phyloP scores from a whole-genome alignment of 2,113 vertebrate species.

The Periophthalmodon schlosseri region DNA sequence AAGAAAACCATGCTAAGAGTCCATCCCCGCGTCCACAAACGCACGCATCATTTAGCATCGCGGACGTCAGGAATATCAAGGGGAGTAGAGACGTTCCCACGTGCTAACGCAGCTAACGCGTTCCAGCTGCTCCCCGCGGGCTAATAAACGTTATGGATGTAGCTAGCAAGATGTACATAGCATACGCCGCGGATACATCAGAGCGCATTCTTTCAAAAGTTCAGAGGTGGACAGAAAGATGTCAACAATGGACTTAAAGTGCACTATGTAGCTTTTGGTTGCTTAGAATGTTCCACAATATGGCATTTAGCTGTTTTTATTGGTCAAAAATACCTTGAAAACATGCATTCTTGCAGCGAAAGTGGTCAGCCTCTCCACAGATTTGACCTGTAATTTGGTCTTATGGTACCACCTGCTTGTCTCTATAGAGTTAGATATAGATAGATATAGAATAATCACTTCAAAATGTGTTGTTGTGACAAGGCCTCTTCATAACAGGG shows the following conservation, averaged over 20 bases:
- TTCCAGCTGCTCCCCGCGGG: conserved; percentile 30
- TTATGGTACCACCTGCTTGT: too few relatives aligned
- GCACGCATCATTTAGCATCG: neutral
- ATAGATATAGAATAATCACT: too few relatives aligned
- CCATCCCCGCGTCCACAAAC: neutral
- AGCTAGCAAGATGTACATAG: conserved; percentile 20
- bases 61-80: conserved; percentile 5
- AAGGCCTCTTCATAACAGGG: too few relatives aligned
- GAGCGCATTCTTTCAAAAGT: conserved; percentile 38
- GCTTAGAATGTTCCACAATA: too few relatives aligned
- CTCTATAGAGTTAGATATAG: too few relatives aligned
- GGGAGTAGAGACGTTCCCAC: conserved; percentile 1
- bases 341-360: too few relatives aligned
- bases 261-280: too few relatives aligned
- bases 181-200: conserved; percentile 35
- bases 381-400: too few relatives aligned
- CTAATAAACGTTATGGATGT: conserved; percentile 41
- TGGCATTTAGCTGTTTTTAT: too few relatives aligned
- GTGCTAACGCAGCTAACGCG: conserved; percentile 12
- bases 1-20: neutral
- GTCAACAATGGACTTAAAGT: conserved; percentile 21
- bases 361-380: too few relatives aligned
- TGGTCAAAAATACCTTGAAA: too few relatives aligned
- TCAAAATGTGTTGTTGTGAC: too few relatives aligned
- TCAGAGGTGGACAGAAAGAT: conserved; percentile 52